Evolutionary conservation across 2,888 invertebrate species (phyloP).

Genomic region (Volucella bombylans): DNA sequence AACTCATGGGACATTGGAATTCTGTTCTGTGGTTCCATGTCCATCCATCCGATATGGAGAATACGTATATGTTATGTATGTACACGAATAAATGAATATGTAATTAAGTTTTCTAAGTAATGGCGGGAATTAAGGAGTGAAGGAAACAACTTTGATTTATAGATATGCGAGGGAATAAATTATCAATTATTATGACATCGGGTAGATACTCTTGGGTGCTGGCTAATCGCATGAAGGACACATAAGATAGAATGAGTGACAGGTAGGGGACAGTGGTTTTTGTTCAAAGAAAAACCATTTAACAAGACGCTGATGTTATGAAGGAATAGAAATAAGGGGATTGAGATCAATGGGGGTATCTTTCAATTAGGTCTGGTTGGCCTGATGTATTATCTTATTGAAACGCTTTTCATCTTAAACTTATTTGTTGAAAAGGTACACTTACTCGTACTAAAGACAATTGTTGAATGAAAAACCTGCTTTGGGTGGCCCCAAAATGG

Average conservation of each 20-base stretch:
- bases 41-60: neutral
- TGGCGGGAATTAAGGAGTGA: conserved; percentile 42
- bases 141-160: conserved; percentile 55
- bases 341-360: too few relatives aligned
- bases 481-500: too few relatives aligned
- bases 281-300: too few relatives aligned
- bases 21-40: conserved; percentile 11
- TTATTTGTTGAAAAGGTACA: too few relatives aligned
- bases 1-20: conserved; percentile 54
- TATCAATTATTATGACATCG: conserved; percentile 49
- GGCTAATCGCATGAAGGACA: neutral
- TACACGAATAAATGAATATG: conserved; percentile 64
- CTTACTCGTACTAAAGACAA: too few relatives aligned
- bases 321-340: too few relatives aligned
- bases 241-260: neutral
- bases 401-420: too few relatives aligned
- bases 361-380: too few relatives aligned
- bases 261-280: too few relatives aligned
- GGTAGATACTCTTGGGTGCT: neutral
- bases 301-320: too few relatives aligned
- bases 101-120: conserved; percentile 55
- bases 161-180: conserved; percentile 62
- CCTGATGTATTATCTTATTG: too few relatives aligned
- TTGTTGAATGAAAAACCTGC: too few relatives aligned
- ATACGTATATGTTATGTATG: neutral